phyloP scores from a whole-genome alignment of 2,113 vertebrate species.

The Stegastes partitus region DNA sequence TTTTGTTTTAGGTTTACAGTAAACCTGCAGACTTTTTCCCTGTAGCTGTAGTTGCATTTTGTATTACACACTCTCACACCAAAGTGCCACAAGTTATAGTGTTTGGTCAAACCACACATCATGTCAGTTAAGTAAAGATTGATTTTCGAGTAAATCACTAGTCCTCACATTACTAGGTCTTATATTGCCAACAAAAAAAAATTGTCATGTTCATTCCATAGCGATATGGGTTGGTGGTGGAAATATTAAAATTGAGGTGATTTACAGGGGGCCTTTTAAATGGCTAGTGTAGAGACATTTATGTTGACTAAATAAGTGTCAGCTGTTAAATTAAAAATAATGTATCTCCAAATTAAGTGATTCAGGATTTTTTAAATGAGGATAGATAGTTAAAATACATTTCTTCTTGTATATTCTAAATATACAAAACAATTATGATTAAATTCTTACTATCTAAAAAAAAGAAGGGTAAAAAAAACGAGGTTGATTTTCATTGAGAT shows the following conservation, averaged over 20 bases:
- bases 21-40: not conserved
- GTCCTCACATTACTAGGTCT: not conserved
- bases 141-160: not conserved
- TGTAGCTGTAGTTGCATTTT: slow-evolving; percentile 3
- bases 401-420: too few relatives aligned
- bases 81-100: not conserved
- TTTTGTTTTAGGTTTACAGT: not conserved
- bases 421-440: not conserved
- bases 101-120: too few relatives aligned
- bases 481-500: not conserved
- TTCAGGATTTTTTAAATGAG: not conserved
- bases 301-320: not conserved
- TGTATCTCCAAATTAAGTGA: not conserved
- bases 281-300: not conserved
- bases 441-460: not conserved
- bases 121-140: too few relatives aligned
- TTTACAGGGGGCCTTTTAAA: not conserved
- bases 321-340: too few relatives aligned
- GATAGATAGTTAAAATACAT: not conserved
- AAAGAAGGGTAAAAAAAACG: not conserved
- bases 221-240: not conserved
- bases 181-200: slow-evolving; percentile 20
- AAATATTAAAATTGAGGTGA: not conserved
- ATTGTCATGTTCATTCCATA: slow-evolving; percentile 47
- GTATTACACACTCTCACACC: not conserved